These are phyloP conservation scores for Anolis sagrei DNA, from an alignment of 2,113 vertebrate genomes.

Conservation along the genomic window DNA sequence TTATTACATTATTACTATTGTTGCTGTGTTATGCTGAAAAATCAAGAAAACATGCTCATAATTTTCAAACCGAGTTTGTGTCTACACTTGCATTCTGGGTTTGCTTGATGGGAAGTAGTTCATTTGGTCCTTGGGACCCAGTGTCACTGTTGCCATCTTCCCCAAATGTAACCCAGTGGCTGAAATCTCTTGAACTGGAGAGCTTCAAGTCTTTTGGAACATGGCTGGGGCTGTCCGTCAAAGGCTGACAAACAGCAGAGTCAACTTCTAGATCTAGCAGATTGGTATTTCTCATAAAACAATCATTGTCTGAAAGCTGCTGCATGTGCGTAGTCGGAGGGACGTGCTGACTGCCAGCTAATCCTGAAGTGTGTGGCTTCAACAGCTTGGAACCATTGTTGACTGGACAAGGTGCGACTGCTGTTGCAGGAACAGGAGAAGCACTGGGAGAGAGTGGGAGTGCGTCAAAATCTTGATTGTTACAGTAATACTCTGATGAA, in stretches of 20 bases:
- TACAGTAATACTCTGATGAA: neutral
- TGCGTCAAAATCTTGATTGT: rapidly evolving
- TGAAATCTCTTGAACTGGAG: conserved; percentile 37
- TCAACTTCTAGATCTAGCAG: conserved; percentile 44
- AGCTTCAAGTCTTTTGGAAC: conserved; percentile 8
- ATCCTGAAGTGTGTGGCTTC: neutral
- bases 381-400: neutral
- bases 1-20: neutral
- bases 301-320: conserved; percentile 1
- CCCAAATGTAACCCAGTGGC: conserved; percentile 62
- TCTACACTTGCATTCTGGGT: conserved; percentile 27
- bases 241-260: conserved; percentile 3
- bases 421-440: rapidly evolving
- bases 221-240: neutral
- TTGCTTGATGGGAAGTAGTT: conserved; percentile 52
- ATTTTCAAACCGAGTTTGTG: conserved; percentile 38
- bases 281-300: conserved; percentile 37
- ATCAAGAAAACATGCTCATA: conserved; percentile 25
- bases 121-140: conserved; percentile 53
- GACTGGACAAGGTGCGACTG: neutral
- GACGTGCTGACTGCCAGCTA: conserved; percentile 11
- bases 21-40: neutral
- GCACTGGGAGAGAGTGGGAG: rapidly evolving
- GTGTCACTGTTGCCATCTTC: conserved; percentile 63
- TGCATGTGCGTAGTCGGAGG: conserved; percentile 44